Conservation (phyloP, 2,113 vertebrate species). For the Romanogobio albipinnatus region DNA sequence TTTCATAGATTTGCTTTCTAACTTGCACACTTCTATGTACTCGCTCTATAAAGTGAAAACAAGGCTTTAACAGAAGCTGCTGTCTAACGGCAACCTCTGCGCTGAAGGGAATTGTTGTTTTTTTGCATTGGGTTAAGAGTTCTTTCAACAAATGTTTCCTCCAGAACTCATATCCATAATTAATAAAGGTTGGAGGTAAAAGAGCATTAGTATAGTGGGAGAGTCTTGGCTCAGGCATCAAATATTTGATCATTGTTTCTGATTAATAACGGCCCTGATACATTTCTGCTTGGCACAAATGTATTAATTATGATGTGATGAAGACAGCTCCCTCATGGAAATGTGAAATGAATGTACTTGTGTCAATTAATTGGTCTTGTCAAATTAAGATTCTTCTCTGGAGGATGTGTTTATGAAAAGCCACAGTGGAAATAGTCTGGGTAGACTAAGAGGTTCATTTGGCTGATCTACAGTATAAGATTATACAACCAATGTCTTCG, state of each 20-base stretch:
- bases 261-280: slow-evolving; percentile 27
- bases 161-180: slow-evolving; percentile 54
- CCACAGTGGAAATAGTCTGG: slow-evolving; percentile 1
- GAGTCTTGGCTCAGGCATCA: slow-evolving; percentile 31
- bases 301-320: slow-evolving; percentile 31
- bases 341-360: neutral
- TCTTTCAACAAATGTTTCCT: slow-evolving; percentile 18
- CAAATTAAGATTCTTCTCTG: neutral
- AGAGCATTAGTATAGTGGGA: slow-evolving; percentile 18
- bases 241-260: slow-evolving; percentile 47
- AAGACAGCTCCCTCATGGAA: slow-evolving; percentile 11
- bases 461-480: neutral
- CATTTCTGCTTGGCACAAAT: slow-evolving; percentile 28
- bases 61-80: neutral
- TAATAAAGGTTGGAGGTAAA: slow-evolving; percentile 44
- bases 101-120: slow-evolving; percentile 14
- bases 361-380: slow-evolving; percentile 25
- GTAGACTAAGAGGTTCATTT: neutral
- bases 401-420: slow-evolving; percentile 16
- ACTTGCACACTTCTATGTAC: neutral
- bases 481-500: neutral
- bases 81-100: neutral
- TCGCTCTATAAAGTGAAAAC: neutral
- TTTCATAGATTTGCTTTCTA: slow-evolving; percentile 42
- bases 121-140: slow-evolving; percentile 23